phyloP scores from a whole-genome alignment of 2,888 invertebrate species.

The Empis stercorea region DNA sequence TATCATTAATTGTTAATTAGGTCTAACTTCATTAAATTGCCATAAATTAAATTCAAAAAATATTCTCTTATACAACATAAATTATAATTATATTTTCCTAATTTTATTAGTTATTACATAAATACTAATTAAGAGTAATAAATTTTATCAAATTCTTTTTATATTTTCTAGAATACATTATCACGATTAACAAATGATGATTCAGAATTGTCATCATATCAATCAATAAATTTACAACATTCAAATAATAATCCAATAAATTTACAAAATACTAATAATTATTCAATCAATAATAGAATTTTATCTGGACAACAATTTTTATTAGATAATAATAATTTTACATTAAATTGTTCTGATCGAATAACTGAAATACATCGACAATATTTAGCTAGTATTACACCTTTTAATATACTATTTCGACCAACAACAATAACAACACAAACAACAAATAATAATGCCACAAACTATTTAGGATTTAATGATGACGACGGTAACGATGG shows the following conservation, averaged over 20 bases:
- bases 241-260: background rate
- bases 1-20: too few species aligned
- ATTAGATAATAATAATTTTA: background rate
- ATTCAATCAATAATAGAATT: conserved; percentile 8
- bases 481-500: background rate
- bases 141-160: too few species aligned
- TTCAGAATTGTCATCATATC: background rate
- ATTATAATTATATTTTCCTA: too few species aligned
- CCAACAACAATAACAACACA: conserved; percentile 11
- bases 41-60: too few species aligned
- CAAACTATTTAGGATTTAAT: background rate
- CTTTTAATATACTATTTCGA: conserved; percentile 31
- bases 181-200: background rate
- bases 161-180: background rate
- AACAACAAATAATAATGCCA: background rate
- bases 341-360: conserved; percentile 30
- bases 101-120: too few species aligned
- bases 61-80: too few species aligned
- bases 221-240: background rate
- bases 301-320: conserved; percentile 6
- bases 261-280: too few species aligned
- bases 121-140: too few species aligned
- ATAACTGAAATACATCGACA: conserved; percentile 34
- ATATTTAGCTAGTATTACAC: conserved; percentile 31
- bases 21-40: too few species aligned